A percentile compares a stretch with the other conserved stretches of the same genome.
Conservation (phyloP, 2,888 invertebrate genomes). For the Eugnorisma glareosa region DNA sequence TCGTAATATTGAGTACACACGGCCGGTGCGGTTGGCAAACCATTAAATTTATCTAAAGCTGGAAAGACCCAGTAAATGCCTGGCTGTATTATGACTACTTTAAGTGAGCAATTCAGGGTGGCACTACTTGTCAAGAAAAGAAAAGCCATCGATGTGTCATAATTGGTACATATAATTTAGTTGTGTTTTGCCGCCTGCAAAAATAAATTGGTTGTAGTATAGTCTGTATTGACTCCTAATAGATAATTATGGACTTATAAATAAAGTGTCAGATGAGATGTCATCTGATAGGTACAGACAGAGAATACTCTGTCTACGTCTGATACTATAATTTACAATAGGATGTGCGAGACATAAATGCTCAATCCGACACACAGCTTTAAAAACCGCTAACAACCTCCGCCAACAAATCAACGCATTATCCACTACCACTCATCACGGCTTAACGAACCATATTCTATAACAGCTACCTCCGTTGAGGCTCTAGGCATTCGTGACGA, state of each 20-base stretch:
- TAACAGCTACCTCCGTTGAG: slow-evolving; percentile 21
- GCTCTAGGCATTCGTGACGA: slow-evolving; percentile 49
- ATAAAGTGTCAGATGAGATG: background rate
- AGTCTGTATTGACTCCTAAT: background rate
- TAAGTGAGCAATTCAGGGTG: too few relatives aligned
- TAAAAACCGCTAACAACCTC: background rate
- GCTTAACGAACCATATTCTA: slow-evolving; percentile 29
- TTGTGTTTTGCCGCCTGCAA: background rate
- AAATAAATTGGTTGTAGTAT: too few relatives aligned
- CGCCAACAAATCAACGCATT: slow-evolving; percentile 10
- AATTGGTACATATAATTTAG: background rate
- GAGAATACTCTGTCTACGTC: too few relatives aligned
- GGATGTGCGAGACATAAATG: background rate
- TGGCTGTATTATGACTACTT: too few relatives aligned
- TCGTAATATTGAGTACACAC: slow-evolving; percentile 80
- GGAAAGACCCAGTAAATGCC: background rate
- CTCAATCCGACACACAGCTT: background rate
- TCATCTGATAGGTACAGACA: too few relatives aligned
- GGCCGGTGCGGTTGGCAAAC: slow-evolving; percentile 46
- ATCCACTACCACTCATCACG: slow-evolving; percentile 8
- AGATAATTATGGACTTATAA: background rate
- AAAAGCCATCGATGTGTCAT: background rate
- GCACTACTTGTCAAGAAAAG: too few relatives aligned
- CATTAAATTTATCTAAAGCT: background rate
- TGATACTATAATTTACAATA: too few relatives aligned